Base-by-base conservation (phyloP, 2,113 vertebrate genomes). In the Promerops cafer region DNA sequence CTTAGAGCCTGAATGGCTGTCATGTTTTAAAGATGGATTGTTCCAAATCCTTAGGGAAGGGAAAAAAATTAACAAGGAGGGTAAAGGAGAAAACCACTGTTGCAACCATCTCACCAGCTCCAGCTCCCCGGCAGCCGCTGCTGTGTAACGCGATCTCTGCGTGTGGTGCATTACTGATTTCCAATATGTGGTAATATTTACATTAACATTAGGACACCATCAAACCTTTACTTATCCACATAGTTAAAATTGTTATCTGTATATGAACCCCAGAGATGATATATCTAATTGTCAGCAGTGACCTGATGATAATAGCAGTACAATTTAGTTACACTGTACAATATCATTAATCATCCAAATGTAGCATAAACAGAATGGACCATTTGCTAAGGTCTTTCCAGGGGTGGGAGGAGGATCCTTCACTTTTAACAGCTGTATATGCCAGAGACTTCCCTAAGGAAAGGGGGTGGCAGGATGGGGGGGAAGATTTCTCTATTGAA, bases 211-310 rank as follows among this genome's bases (percentile, higher is more conserved):
- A 97, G 96, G 82, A 77, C 88, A 81, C 88, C 93, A 97, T 75
- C 76, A 92, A 66, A 91, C 79, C 40, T 97, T 97, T 98, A 96
- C 96, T 98, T 98, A 97, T 96, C 93, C 97, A 94, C 96, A 96
- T 96, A 97, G 97, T 98, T 98, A 98, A 98, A 98, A 98, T 95
- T 96, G 97, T 98, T 98, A 98, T 98, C 97, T 97, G 96, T 97
- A 96, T 98, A 92, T 96, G 97, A 98, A 97, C 96, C 97, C 97
- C 95, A 49, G 96, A 97, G 97, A 98, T 98, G 97, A 98, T 98
- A 97, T 97, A 98, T 98, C 97, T 98, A 97, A 97, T 98, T 98
- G 98, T 98, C 98, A 98, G 97, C 95, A 44, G 97, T 98, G 98
- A 98, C 98, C 98, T 98, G 98, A 97, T 97, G 98, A 97, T 98